Percentiles rank a stretch among this genome's conserved stretches.
Conservation (phyloP, 2,113 vertebrate genomes). For the Alligator mississippiensis region DNA sequence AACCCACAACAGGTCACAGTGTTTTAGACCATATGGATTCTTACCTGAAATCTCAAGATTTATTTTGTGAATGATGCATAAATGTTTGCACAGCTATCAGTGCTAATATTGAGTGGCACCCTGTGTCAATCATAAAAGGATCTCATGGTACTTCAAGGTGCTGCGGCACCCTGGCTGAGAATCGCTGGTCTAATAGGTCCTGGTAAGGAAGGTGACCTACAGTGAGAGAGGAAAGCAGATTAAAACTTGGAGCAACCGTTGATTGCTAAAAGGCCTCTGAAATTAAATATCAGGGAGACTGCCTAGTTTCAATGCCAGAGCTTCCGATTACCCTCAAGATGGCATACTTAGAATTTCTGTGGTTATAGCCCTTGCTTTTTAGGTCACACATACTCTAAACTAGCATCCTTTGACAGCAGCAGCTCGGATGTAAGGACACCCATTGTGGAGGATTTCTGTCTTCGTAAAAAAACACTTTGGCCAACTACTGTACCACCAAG, state of each 20-base stretch:
- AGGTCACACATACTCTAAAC: neutral
- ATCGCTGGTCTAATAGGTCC: neutral
- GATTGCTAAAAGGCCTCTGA: neutral
- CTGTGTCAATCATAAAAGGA: too few relatives aligned
- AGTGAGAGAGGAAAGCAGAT: neutral
- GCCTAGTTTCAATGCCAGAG: neutral
- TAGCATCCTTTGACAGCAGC: neutral
- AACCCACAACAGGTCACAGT: too few relatives aligned
- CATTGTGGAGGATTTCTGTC: neutral
- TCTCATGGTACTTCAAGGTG: too few relatives aligned
- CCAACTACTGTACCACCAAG: neutral
- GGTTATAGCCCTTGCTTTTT: rapidly evolving
- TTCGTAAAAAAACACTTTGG: neutral
- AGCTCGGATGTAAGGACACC: neutral
- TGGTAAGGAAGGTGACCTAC: neutral
- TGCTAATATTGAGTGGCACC: neutral
- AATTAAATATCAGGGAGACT: neutral
- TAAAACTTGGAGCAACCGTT: neutral
- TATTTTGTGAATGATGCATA: neutral
- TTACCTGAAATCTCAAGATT: too few relatives aligned
- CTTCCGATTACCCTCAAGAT: neutral
- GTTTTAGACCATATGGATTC: too few relatives aligned
- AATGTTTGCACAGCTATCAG: neutral
- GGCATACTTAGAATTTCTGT: neutral
- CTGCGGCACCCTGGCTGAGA: too few relatives aligned